Base-by-base conservation (phyloP, 2,888 invertebrate species). In the Danaus chrysippus region DNA sequence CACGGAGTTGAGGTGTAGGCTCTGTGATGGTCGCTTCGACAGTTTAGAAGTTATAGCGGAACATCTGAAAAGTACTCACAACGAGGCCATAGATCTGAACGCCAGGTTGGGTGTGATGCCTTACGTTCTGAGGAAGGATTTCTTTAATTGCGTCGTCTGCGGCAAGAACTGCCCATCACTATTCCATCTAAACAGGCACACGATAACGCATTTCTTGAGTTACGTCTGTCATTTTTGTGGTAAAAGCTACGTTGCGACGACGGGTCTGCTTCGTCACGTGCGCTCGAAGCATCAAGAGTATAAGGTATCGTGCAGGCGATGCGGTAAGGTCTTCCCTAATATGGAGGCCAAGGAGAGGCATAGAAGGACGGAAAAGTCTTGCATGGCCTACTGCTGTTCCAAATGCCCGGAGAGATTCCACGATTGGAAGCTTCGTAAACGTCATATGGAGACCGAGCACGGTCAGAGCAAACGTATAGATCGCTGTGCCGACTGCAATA, bases 181-280 rank as follows among this genome's bases (percentile, higher is more conserved):
- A 0, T 81, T 85, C 59, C 87, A 87, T 53, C 58, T 90, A 5
- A 89, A 88, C 56, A 67, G 87, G 17, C 90, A 90, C 64, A 89
- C 89, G 1, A 83, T 88, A 11, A 82, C 86, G 0, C 90, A 90
- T 60, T 90, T 89, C 56, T 62, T 86, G 5, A 85, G 82, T 53
- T 87, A 85, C 68, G 87, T 87, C 0, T 90, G 90, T 59, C 84
- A 89, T 53, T 85, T 84, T 0, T 90, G 90, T 67, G 90, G 89
- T 0, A 84, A 80, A 64, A 86, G 88, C 17, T 89, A 88, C 59
- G 80, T 87, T 0, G 87, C 88, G 0, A 83, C 85, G 0, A 86
- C 87, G 0, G 87, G 88, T 0, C 63, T 89, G 0, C 56, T 88
- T 0, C 71, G 84, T 0, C 89, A 89, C 62, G 81, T 88, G 0